Evolutionary conservation across 35 echinoderm and acorn worm genomes (phyloP).

Genomic region (Strongylocentrotus purpuratus): DNA sequence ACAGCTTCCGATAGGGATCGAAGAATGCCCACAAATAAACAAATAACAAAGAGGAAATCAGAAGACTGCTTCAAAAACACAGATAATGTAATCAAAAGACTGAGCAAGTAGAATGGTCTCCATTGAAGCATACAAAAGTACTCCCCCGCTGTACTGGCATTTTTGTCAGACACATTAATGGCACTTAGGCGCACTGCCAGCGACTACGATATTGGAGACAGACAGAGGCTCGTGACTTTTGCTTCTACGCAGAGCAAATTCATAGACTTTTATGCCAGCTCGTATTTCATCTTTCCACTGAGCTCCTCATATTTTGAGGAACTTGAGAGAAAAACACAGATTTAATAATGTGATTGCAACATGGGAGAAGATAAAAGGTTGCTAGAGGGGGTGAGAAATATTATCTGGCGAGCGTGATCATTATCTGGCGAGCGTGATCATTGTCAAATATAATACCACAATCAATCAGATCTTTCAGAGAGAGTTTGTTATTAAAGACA

Average conservation of each 20-base stretch:
- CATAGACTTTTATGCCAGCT: not conserved
- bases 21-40: no score
- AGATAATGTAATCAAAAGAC: not conserved
- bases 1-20: no score
- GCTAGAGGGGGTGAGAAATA: not conserved
- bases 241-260: not conserved
- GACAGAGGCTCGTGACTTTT: not conserved
- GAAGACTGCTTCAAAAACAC: not conserved
- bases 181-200: not conserved
- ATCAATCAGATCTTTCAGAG: no score
- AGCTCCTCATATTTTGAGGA: not conserved
- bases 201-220: not conserved
- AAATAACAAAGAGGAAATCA: no score
- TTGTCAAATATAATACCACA: no score
- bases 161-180: not conserved
- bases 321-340: not conserved
- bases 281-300: not conserved
- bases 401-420: not conserved
- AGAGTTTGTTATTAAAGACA: no score
- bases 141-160: not conserved
- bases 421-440: not conserved
- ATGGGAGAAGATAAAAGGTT: not conserved
- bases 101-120: not conserved
- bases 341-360: not conserved
- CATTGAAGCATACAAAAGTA: not conserved